Base-by-base conservation (phyloP, 1,140 invertebrate species). In the Homalodisca vitripennis region DNA sequence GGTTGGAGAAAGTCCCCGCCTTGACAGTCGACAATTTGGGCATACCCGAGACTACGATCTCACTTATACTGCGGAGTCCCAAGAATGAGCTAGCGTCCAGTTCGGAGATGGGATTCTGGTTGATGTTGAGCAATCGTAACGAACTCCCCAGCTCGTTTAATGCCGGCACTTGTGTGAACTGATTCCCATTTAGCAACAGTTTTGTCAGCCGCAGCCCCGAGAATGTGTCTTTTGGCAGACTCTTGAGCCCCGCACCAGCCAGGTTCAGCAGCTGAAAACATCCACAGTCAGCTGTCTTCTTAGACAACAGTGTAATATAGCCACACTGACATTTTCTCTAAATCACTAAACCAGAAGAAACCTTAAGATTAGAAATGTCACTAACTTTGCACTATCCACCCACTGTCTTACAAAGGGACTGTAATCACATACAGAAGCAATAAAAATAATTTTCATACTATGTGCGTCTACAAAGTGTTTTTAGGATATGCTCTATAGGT, bases 51-150 rank as follows among this genome's bases (percentile, higher is more conserved):
- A 27, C 34, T 14, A 66, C 31, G 2, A 66, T 47, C 47, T 66
- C 63, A 12, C 27, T 41, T 10, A 66, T 10, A 14, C 27, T 66
- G 32, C 27, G 63, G 20, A 66, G 22, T 17, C 63, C 63, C 10
- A 27, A 17, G 32, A 66, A 66, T 17, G 63, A 66, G 22, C 17
- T 46, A 2, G 46, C 63, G 22, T 66, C 27, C 34, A 66, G 63
- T 47, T 66, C 63, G 17, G n/a, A 6, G 14, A 66, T 66, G 6
- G 63, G 63, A 46, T 66, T 66, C 22, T 66, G 32, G 31, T 66
- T 66, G 27, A 66, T 66, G 22, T 66, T 66, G 22, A 66, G 31
- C 13, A 47, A 10, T 46, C 63, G 1, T 20, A 66, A 27, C n/a
- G 63, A 32, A 14, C 22, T 17, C 12, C n/a, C 63, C 6, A 66